Percentiles rank a stretch among this genome's conserved stretches.
Evolutionary conservation across 2,797 vertebrate genomes (phyloP).

Genomic region (Lerista edwardsae): DNA sequence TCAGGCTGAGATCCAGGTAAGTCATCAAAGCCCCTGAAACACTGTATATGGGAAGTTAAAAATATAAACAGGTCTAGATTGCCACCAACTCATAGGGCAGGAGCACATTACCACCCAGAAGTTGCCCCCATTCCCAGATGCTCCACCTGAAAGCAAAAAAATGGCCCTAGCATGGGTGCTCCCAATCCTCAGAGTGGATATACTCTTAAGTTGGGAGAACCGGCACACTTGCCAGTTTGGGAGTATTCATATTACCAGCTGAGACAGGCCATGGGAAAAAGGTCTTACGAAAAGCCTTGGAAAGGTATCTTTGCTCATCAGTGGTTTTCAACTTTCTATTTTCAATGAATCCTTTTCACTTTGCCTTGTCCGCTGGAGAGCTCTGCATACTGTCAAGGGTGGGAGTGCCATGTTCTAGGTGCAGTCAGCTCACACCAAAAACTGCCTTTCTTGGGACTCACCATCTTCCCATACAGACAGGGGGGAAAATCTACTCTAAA

Average conservation of each 20-base stretch:
- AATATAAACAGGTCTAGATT: no score
- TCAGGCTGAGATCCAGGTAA: neutral
- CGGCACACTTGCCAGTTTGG: neutral
- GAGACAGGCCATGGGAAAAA: neutral
- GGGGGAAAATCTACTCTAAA: no score
- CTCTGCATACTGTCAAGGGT: no score
- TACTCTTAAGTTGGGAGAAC: neutral
- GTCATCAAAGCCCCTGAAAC: no score
- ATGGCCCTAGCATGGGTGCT: neutral
- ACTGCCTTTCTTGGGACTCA: neutral
- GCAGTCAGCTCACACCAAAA: neutral
- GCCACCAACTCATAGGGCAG: no score
- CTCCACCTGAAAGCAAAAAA: neutral
- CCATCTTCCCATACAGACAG: neutral
- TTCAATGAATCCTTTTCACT: neutral
- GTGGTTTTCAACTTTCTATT: neutral
- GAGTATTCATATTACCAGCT: neutral
- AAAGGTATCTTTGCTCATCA: neutral
- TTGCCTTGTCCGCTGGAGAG: neutral
- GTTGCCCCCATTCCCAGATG: no score
- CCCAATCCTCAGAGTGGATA: neutral
- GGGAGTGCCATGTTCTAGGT: neutral
- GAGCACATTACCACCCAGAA: no score
- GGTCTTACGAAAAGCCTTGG: neutral
- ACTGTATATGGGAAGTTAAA: no score